Base-by-base conservation (phyloP, 2,888 invertebrate genomes). In the Nemotelus pantherinus region DNA sequence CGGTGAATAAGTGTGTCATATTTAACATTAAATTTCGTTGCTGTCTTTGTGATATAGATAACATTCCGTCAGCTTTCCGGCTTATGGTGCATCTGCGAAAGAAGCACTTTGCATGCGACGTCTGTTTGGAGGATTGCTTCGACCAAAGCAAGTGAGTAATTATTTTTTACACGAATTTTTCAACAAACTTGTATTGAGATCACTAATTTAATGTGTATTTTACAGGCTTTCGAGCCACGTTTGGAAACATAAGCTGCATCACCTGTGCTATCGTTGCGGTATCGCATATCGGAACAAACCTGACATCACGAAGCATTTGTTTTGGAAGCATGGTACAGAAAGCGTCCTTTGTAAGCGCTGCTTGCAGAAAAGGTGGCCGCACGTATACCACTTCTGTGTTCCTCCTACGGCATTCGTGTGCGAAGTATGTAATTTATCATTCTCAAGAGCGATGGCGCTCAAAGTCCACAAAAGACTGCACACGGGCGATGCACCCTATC, bases 271-370 rank as follows among this genome's bases (percentile, higher is more conserved):
- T 85, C 91, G 95, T 44, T 96, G 96, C 85, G 94, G 94, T 50
- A 94, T 96, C 80, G 93, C 95, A 0, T 96, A 96, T 85, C 90
- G 95, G 81, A 95, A 95, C 86, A 95, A 95, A 85, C 93, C 93
- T 76, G 95, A 95, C 83, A 96, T 95, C 78, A 94, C 94, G 25
- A 94, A 95, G 84, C 96, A 96, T 88, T 88, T 96, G 77, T 95
- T 95, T 85, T 96, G 96, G 95, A 96, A 96, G 86, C 96, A 96
- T 86, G 95, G 95, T 43, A 95, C 95, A 2, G 95, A 96, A 84
- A 95, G 95, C 87, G 93, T 94, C 2, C 87, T 92, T 53, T 96
- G 96, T 84, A 95, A 95, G 85, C 92, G 90, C 83, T 96, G 96
- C 85, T 86, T 95, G 74, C 95, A 95, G 83, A 96, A 95, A 84